Evolutionary conservation across 2,888 invertebrate species (phyloP).

Genomic region (Rapana venosa): DNA sequence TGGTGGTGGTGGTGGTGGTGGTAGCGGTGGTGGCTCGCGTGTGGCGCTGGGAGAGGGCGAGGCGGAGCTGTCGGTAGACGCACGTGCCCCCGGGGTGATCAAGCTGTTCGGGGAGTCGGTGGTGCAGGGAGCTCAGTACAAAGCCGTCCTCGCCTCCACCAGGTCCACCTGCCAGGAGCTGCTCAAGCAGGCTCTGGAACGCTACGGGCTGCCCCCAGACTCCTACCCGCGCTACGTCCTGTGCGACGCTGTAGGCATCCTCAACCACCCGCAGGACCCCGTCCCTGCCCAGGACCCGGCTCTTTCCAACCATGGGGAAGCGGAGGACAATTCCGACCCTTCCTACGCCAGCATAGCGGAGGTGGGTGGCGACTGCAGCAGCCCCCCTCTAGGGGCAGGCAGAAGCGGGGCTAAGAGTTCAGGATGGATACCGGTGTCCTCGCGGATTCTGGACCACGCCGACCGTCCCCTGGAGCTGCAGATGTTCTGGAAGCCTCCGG

Average conservation of each 20-base stretch:
- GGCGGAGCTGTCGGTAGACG: constrained; percentile 69
- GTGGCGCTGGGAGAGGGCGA: neutral
- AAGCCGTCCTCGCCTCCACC: constrained; percentile 72
- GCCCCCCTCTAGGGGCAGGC: neutral
- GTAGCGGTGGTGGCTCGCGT: constrained; percentile 8
- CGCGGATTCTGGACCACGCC: constrained; percentile 64
- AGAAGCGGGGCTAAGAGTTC: neutral
- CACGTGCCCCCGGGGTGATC: constrained; percentile 70
- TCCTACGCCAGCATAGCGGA: constrained; percentile 14
- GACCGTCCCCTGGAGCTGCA: constrained; percentile 73
- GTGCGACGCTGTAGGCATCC: constrained; percentile 71
- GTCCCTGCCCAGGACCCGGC: constrained; percentile 34
- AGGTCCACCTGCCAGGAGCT: constrained; percentile 71
- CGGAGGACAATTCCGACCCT: constrained; percentile 12
- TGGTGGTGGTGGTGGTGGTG: neutral
- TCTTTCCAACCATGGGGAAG: neutral
- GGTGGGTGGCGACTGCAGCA: neutral
- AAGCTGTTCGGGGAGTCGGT: constrained; percentile 73
- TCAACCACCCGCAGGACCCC: constrained; percentile 21
- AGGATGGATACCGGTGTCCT: constrained; percentile 68
- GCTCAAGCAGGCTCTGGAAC: constrained; percentile 72
- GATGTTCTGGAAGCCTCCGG: constrained; percentile 73
- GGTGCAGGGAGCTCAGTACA: constrained; percentile 71
- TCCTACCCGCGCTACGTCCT: constrained; percentile 67
- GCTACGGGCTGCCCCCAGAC: constrained; percentile 64